A percentile compares a stretch with the other conserved stretches of the same genome.
Conservation (phyloP, 2,888 invertebrate species). For the Athalia rosae region DNA sequence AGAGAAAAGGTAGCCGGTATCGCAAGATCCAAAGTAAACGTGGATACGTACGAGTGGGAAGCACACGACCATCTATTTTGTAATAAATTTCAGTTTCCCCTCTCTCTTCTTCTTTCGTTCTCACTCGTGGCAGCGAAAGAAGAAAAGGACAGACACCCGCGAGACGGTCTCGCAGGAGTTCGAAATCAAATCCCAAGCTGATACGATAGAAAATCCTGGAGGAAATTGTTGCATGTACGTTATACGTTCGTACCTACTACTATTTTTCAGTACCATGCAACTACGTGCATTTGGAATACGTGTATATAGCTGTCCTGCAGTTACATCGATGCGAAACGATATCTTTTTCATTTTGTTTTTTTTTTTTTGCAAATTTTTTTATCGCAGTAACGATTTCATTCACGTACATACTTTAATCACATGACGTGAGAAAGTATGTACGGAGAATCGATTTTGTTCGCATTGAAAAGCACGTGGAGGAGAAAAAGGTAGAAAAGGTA, state of each 20-base stretch:
- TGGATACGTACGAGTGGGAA: background rate
- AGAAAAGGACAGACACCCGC: background rate
- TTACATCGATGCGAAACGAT: background rate
- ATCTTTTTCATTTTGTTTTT: background rate
- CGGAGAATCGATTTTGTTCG: too few relatives aligned
- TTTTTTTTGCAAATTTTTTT: too few relatives aligned
- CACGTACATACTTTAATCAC: too few relatives aligned
- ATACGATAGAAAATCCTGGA: background rate
- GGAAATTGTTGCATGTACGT: too few relatives aligned
- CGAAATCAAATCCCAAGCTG: background rate
- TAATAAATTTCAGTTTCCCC: slow-evolving; percentile 14
- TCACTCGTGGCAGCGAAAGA: background rate
- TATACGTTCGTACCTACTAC: too few relatives aligned
- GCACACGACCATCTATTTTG: slow-evolving; percentile 1
- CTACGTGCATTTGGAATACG: too few relatives aligned
- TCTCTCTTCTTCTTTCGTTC: background rate
- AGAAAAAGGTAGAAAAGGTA: too few relatives aligned
- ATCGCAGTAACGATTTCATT: background rate
- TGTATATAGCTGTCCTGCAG: background rate
- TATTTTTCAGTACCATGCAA: too few relatives aligned
- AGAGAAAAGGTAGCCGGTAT: too few relatives aligned
- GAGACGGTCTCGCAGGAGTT: background rate
- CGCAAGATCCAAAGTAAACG: background rate
- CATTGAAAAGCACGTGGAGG: too few relatives aligned
- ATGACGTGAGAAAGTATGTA: too few relatives aligned